phyloP scores from a whole-genome alignment of 2,113 vertebrate genomes.

The Hemiscyllium ocellatum region DNA sequence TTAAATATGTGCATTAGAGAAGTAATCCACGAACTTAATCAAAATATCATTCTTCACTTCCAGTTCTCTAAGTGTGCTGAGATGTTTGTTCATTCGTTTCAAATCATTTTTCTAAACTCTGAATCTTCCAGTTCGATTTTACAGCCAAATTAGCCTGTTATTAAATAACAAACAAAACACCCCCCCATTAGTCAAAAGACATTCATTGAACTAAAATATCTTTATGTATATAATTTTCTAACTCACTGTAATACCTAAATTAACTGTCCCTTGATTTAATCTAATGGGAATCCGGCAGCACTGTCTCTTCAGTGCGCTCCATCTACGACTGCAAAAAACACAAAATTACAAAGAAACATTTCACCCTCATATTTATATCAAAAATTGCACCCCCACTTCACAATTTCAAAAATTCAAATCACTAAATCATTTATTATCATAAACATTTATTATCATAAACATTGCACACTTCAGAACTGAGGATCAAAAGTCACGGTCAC shows the following conservation, averaged over 20 bases:
- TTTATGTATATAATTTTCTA: neutral
- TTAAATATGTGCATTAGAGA: neutral
- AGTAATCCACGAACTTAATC: neutral
- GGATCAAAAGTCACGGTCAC: neutral
- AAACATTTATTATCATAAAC: neutral
- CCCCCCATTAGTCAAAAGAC: neutral
- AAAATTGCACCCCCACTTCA: neutral
- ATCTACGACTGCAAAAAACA: neutral
- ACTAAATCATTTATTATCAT: neutral
- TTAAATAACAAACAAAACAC: neutral
- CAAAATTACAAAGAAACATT: constrained; percentile 8
- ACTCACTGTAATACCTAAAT: neutral
- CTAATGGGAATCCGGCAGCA: neutral
- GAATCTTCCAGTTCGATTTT: neutral
- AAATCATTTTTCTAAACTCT: neutral
- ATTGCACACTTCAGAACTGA: neutral
- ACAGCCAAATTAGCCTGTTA: neutral
- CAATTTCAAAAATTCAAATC: constrained; percentile 8
- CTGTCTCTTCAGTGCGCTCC: neutral
- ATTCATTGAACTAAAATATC: neutral
- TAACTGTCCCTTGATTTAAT: neutral
- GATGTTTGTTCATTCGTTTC: too few species aligned
- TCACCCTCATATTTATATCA: neutral
- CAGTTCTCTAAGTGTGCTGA: neutral
- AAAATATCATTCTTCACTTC: neutral